Evolutionary conservation across 2,797 vertebrate species (phyloP).

Genomic region (Sebastes kiyomatsui): DNA sequence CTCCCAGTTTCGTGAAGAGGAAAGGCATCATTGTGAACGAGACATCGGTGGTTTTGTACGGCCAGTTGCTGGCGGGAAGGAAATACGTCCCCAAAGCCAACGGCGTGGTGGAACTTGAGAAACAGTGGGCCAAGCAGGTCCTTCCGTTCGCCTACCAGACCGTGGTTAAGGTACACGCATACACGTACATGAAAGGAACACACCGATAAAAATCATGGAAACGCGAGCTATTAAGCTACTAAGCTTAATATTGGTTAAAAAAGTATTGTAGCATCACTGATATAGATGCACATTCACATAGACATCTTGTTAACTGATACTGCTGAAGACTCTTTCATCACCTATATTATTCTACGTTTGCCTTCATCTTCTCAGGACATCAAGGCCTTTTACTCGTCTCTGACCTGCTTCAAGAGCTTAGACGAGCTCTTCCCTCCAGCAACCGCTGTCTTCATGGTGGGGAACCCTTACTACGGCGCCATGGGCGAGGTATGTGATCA

Average conservation of each 20-base stretch:
- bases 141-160: constrained; percentile 93
- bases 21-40: constrained; percentile 95
- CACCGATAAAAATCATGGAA: not conserved
- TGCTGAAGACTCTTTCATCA: not conserved
- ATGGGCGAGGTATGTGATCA: constrained; percentile 89
- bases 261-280: not conserved
- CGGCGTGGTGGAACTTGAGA: constrained; percentile 92
- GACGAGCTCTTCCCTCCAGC: constrained; percentile 90
- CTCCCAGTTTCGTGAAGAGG: constrained; percentile 86
- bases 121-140: constrained; percentile 96
- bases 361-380: constrained; percentile 82
- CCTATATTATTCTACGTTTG: not conserved
- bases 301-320: not conserved
- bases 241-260: not conserved
- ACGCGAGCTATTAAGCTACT: not conserved
- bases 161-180: constrained; percentile 88
- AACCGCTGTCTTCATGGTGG: constrained; percentile 94
- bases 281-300: not conserved
- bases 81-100: constrained; percentile 90
- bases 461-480: constrained; percentile 94
- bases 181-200: not conserved
- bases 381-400: constrained; percentile 88
- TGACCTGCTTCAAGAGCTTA: constrained; percentile 88
- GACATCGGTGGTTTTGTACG: constrained; percentile 88
- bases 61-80: constrained; percentile 90